Evolutionary conservation across 2,888 invertebrate species (phyloP), one percentile per base, ranked within the genome.

Genomic region (Diaperis boleti): DNA sequence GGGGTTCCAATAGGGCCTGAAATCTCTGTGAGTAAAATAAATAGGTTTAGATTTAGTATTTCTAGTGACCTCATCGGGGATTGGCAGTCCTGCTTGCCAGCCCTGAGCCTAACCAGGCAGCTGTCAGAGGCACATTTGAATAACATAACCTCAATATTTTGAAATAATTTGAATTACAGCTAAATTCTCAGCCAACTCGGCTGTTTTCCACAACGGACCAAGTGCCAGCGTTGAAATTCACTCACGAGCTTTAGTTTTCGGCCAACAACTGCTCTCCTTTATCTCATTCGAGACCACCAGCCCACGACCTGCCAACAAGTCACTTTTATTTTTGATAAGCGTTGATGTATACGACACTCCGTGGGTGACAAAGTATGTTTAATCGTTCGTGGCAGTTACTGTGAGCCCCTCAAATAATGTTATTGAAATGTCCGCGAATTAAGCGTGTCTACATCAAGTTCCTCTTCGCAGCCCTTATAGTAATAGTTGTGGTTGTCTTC

Each of bases 361-460:
- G n/a, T n/a, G n/a, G n/a, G n/a, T n/a, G n/a, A 22, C 2, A 26
- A 26, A 11, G 26, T 47, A 18, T 2, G 20, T 47, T 47, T 29
- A 26, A 7, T 18, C 15, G 10, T 13, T 17, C 17, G 31, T 11
- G 33, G 17, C 11, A 8, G 7, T 14, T 15, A 4, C 17, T 13
- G 22, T 29, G 15, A 13, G 20, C 22, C 39, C 14, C 39, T 31
- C 54, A 56, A 64, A 64, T 39, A 59, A 62, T 76, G 76, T 67
- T 76, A 70, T 22, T 74, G 59, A 73, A 63, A 75, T 76, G 74
- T 63, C 61, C 69, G 8, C 71, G 76, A 8, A 35, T 75, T 61
- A 75, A 72, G 57, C 70, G 64, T 50, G 70, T 74, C 10, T 64
- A 74, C 57, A 11, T 72, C 29, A 74, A 72, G 63, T 59, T 55